Evolutionary conservation across 2,113 vertebrate species (phyloP).

Genomic region (Physeter macrocephalus): DNA sequence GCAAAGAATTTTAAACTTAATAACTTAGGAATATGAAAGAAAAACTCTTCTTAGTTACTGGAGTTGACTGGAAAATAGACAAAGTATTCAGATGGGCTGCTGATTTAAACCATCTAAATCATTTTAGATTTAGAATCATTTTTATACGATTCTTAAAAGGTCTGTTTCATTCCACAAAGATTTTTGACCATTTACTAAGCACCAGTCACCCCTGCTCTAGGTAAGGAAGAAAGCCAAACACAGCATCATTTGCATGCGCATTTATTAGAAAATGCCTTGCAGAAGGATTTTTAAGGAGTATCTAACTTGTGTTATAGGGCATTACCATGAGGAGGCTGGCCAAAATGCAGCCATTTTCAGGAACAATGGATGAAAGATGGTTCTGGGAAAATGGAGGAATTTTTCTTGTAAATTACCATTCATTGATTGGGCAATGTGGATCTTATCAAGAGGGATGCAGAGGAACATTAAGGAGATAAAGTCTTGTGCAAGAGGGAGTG

Average conservation of each 20-base stretch:
- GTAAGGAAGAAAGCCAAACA: not conserved
- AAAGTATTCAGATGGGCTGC: not conserved
- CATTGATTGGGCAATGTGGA: not conserved
- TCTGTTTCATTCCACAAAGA: not conserved
- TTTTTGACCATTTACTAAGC: not conserved
- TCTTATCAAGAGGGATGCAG: not conserved
- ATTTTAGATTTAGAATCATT: not conserved
- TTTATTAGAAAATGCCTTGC: not conserved
- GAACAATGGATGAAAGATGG: not conserved
- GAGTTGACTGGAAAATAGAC: not conserved
- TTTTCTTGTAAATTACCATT: not conserved
- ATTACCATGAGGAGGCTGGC: not conserved
- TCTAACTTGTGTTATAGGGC: not conserved
- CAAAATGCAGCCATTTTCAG: not conserved
- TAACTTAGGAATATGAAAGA: not conserved
- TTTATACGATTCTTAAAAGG: not conserved
- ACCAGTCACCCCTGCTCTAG: not conserved
- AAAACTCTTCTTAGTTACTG: not conserved
- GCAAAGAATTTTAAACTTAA: not conserved
- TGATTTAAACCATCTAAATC: not conserved
- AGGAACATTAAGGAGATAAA: not conserved
- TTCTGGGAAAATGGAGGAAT: not conserved
- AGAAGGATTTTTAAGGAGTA: not conserved
- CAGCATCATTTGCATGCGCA: not conserved
- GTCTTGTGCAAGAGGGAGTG: not conserved